phyloP scores from a whole-genome alignment of 1,140 invertebrate species.

The Ruditapes philippinarum region DNA sequence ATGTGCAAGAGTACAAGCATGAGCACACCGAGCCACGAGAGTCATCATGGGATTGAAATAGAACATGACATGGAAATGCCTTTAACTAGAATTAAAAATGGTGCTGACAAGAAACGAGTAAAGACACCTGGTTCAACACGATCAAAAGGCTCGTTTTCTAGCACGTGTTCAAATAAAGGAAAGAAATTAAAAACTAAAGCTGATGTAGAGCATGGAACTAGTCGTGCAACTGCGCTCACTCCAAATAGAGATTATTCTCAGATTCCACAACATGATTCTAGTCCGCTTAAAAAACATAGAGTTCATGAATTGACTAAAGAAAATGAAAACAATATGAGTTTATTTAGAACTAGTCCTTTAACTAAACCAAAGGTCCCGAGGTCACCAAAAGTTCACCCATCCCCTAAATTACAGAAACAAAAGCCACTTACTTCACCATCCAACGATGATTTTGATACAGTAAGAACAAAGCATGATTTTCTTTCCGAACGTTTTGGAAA shows the following conservation, averaged over 20 bases:
- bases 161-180: conserved; percentile 69
- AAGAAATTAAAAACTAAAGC: conserved; percentile 73
- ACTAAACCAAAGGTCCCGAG: conserved; percentile 71
- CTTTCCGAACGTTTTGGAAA: conserved; percentile 73
- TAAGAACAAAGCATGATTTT: conserved; percentile 79
- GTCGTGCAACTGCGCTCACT: conserved; percentile 74
- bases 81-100: conserved; percentile 69
- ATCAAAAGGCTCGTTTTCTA: conserved; percentile 71
- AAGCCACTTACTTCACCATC: conserved; percentile 5
- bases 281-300: conserved; percentile 54
- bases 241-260: conserved; percentile 73
- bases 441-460: conserved; percentile 44
- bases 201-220: conserved; percentile 69
- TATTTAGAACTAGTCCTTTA: conserved; percentile 80
- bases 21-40: conserved; percentile 75
- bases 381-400: conserved; percentile 81
- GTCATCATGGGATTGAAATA: conserved; percentile 77
- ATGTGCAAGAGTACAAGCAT: conserved; percentile 76
- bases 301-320: conserved; percentile 61
- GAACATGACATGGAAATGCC: conserved; percentile 82
- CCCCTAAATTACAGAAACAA: conserved; percentile 71
- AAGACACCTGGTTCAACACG: conserved; percentile 56
- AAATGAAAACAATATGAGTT: conserved; percentile 70
- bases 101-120: conserved; percentile 51
- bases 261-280: conserved; percentile 72